Evolutionary conservation across 2,888 invertebrate species (phyloP).

Genomic region (Metellina segmentata): DNA sequence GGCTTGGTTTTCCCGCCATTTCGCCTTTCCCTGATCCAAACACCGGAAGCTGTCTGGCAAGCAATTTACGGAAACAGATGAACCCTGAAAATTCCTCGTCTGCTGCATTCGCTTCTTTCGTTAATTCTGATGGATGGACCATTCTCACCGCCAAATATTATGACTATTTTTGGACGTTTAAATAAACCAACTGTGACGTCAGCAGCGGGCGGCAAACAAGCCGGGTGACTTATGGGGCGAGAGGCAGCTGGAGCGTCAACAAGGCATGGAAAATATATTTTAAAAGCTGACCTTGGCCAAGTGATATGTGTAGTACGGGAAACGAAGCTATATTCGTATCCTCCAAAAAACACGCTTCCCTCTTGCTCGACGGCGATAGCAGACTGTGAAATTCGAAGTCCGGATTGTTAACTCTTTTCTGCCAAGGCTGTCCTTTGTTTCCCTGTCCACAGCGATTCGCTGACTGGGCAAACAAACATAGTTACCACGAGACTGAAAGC

Average conservation of each 20-base stretch:
- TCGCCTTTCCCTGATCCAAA: neutral
- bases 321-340: constrained; percentile 43
- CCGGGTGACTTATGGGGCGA: constrained; percentile 35
- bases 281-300: constrained; percentile 50
- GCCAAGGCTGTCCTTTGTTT: neutral
- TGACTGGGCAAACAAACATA: neutral
- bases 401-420: neutral
- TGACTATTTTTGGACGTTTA: constrained; percentile 52
- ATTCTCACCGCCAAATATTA: constrained; percentile 7
- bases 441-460: neutral
- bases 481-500: neutral
- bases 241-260: constrained; percentile 33
- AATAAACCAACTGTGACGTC: constrained; percentile 36
- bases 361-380: neutral
- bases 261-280: constrained; percentile 23
- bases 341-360: neutral
- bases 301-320: constrained; percentile 44
- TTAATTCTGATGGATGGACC: neutral
- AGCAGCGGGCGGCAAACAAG: constrained; percentile 42
- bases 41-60: constrained; percentile 1
- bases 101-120: neutral
- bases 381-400: neutral
- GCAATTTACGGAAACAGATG: neutral
- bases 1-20: neutral
- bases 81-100: neutral